phyloP scores from a whole-genome alignment of 2,113 vertebrate species.

The Chaetops frenatus region DNA sequence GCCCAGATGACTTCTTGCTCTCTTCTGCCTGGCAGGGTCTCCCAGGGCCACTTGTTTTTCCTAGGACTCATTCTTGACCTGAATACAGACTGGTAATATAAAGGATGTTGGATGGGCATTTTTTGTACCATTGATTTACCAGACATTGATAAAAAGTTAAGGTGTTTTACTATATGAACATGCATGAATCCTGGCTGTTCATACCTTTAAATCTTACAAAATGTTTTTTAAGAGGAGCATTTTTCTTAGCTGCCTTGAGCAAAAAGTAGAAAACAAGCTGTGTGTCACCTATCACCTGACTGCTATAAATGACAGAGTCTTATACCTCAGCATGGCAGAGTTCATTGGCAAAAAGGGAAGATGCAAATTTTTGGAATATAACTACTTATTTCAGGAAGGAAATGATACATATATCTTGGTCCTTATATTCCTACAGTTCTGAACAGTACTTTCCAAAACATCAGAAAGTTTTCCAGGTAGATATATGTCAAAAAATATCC shows the following conservation, averaged over 20 bases:
- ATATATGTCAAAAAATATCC: neutral
- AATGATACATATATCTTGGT: neutral
- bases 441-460: neutral
- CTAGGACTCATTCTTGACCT: neutral
- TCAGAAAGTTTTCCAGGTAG: neutral
- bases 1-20: neutral
- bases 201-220: neutral
- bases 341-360: neutral
- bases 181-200: neutral
- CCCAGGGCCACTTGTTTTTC: neutral
- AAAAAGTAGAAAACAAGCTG: neutral
- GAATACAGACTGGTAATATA: neutral
- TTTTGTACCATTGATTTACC: neutral
- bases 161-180: neutral
- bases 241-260: neutral
- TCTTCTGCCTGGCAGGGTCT: neutral
- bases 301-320: neutral
- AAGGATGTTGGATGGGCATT: neutral
- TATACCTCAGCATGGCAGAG: neutral
- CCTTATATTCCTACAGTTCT: neutral
- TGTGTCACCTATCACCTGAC: neutral
- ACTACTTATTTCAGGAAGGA: neutral
- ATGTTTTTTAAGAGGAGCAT: neutral
- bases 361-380: neutral
- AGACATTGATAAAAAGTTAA: neutral